phyloP scores from a whole-genome alignment of 2,888 invertebrate genomes.

The Clitarchus hookeri region DNA sequence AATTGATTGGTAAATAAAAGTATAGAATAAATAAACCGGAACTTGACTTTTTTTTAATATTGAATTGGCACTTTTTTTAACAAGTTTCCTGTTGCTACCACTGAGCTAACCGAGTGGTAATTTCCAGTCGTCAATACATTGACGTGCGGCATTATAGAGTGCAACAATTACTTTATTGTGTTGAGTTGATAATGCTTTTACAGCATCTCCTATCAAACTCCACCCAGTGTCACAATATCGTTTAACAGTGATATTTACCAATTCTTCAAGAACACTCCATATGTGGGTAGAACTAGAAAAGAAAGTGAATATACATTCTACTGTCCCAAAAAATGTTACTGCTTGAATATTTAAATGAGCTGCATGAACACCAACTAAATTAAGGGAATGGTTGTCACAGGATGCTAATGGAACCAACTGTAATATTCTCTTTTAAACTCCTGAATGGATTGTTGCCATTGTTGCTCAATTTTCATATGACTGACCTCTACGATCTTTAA shows the following conservation, averaged over 20 bases:
- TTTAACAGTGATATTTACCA: neutral
- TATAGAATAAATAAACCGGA: too few species aligned
- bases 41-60: too few species aligned
- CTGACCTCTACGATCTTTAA: neutral
- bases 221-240: too few species aligned
- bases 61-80: too few species aligned
- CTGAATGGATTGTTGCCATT: neutral
- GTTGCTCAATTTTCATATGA: neutral
- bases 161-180: neutral
- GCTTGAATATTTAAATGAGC: neutral
- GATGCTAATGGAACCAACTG: neutral
- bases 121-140: too few species aligned
- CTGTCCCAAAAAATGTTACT: slow-evolving; percentile 5
- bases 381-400: slow-evolving; percentile 2
- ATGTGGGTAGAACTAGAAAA: neutral
- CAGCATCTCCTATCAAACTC: neutral
- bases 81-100: too few species aligned
- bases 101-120: too few species aligned
- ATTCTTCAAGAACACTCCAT: neutral
- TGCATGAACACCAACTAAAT: slow-evolving; percentile 9
- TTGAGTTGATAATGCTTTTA: neutral
- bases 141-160: too few species aligned
- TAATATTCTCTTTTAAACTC: slow-evolving; percentile 15
- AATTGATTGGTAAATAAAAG: too few species aligned
- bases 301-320: neutral